phyloP scores from a whole-genome alignment of 1,140 invertebrate genomes.

The Bombus waltoni region DNA sequence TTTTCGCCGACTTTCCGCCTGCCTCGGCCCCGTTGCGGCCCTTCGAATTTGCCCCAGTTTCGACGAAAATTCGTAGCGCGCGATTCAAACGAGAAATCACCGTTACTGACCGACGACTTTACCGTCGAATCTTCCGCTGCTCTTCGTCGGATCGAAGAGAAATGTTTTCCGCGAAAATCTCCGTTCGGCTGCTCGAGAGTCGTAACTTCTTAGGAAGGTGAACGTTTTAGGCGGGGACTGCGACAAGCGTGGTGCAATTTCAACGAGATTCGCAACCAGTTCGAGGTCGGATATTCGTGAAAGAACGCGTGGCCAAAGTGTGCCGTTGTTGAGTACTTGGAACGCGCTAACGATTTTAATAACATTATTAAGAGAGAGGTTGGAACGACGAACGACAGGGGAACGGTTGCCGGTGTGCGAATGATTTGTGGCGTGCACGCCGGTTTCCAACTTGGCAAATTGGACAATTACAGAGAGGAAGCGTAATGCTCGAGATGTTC shows the following conservation, averaged over 20 bases:
- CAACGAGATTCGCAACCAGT: neutral
- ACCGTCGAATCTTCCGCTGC: no score
- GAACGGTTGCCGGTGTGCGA: conserved; percentile 10
- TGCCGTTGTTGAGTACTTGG: neutral
- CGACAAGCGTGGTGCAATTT: neutral
- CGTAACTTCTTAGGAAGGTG: no score
- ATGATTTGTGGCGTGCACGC: conserved; percentile 19
- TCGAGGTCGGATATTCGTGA: neutral
- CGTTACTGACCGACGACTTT: no score
- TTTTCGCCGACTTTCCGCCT: no score
- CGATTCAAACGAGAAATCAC: no score
- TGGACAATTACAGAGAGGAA: conserved; percentile 52
- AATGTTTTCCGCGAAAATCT: no score
- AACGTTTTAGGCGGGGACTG: accelerated
- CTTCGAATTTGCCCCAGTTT: no score
- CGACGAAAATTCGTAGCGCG: no score
- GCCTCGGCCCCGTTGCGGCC: no score
- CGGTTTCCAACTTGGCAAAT: conserved; percentile 33
- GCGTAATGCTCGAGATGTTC: conserved; percentile 25
- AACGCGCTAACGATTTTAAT: conserved; percentile 34
- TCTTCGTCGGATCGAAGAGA: no score
- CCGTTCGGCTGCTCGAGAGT: no score
- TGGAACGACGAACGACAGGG: neutral
- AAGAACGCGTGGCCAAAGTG: neutral
- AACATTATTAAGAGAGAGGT: conserved; percentile 35